Evolutionary conservation across 2,113 vertebrate genomes (phyloP).

Genomic region (Globicephala melas): DNA sequence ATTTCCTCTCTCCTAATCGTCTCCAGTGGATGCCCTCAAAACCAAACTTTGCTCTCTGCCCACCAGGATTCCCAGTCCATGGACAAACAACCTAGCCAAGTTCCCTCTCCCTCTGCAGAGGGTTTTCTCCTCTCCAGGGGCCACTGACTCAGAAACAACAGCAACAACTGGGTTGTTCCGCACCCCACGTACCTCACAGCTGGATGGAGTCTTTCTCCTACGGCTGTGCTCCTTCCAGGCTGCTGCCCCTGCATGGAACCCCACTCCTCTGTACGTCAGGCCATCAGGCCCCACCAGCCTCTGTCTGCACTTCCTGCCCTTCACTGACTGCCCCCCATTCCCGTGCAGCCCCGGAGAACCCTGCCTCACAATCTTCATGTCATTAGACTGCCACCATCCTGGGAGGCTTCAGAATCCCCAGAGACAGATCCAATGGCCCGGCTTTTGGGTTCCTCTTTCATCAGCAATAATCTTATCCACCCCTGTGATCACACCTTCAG

Average conservation of each 20-base stretch:
- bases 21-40: not conserved
- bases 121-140: not conserved
- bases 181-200: rapidly evolving
- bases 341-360: not conserved
- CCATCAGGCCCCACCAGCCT: no score
- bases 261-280: rapidly evolving
- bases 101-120: not conserved
- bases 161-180: not conserved
- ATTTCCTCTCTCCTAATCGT: not conserved
- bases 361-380: no score
- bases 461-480: not conserved
- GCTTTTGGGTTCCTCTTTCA: not conserved
- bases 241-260: rapidly evolving
- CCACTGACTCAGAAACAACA: not conserved
- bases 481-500: not conserved
- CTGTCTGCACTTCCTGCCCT: not conserved
- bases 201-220: rapidly evolving
- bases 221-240: rapidly evolving
- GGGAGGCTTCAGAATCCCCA: not conserved
- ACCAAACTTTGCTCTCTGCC: not conserved
- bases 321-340: not conserved
- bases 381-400: not conserved
- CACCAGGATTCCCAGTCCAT: not conserved
- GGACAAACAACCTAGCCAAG: rapidly evolving
- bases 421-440: not conserved